These are phyloP conservation scores for Sminthopsis crassicaudata DNA, from an alignment of 2,113 vertebrate genomes.

Conservation along the genomic window DNA sequence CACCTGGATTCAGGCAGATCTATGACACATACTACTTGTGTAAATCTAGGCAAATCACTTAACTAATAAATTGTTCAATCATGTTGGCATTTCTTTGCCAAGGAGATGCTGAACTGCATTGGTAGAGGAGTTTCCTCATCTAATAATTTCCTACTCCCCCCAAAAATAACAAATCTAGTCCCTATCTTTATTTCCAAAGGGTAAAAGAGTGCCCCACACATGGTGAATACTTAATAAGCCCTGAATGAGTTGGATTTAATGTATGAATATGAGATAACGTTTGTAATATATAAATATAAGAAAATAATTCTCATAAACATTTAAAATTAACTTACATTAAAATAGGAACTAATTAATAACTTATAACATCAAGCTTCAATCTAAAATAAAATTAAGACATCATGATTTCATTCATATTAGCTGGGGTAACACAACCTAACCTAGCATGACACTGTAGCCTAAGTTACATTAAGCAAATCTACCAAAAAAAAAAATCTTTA, in stretches of 20 bases:
- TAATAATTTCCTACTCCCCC: not conserved
- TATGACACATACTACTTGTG: not conserved
- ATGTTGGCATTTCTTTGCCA: not conserved
- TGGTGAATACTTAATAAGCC: not conserved
- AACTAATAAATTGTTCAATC: not conserved
- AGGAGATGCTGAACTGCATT: not conserved
- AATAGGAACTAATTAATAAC: conserved; percentile 43
- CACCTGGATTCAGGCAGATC: not conserved
- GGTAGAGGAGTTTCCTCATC: not conserved
- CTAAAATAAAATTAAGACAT: not conserved
- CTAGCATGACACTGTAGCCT: not conserved
- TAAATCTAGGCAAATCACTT: not conserved
- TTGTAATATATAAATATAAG: not conserved
- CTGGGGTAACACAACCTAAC: not conserved
- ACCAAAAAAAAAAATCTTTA: not conserved
- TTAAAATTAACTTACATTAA: conserved; percentile 17
- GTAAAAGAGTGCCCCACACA: not conserved
- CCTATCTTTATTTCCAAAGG: not conserved
- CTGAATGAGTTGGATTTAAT: not conserved
- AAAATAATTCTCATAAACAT: not conserved
- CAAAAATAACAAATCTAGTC: not conserved
- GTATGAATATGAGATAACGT: not conserved
- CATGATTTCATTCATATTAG: not conserved
- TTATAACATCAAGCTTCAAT: conserved; percentile 29
- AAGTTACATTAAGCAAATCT: not conserved